These are phyloP conservation scores for Rhinogobius similis DNA, from an alignment of 2,113 vertebrate species.

Conservation along the genomic window DNA sequence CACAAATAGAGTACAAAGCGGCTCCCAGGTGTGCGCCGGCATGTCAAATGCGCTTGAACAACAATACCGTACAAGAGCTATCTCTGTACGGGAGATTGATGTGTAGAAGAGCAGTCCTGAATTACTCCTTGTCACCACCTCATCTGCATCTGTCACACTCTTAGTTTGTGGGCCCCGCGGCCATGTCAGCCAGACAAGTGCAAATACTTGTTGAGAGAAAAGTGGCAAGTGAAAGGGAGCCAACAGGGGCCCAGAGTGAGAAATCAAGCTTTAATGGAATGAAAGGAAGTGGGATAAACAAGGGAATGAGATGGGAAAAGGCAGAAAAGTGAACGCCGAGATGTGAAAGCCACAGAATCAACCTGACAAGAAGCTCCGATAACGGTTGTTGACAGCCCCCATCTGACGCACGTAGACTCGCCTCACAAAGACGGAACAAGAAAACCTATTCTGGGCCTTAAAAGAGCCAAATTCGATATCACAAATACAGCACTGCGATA, in stretches of 20 bases:
- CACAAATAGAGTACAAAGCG: slow-evolving; percentile 24
- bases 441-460: slow-evolving; percentile 6
- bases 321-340: slow-evolving; percentile 29
- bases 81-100: slow-evolving; percentile 25
- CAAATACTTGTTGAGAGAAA: slow-evolving; percentile 52
- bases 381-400: slow-evolving; percentile 29
- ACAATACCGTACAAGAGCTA: slow-evolving; percentile 45
- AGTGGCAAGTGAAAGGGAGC: slow-evolving; percentile 28
- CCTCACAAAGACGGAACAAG: slow-evolving; percentile 17
- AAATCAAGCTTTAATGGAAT: slow-evolving; percentile 51
- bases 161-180: slow-evolving; percentile 53
- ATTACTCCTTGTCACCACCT: slow-evolving; percentile 47
- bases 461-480: not conserved
- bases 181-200: slow-evolving; percentile 57
- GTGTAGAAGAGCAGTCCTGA: slow-evolving; percentile 32
- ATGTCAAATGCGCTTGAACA: slow-evolving; percentile 34
- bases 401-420: slow-evolving; percentile 24
- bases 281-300: slow-evolving; percentile 54
- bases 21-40: slow-evolving; percentile 22
- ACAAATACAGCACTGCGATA: not conserved
- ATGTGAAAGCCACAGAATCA: slow-evolving; percentile 34
- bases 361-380: slow-evolving; percentile 36
- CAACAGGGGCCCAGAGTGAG: slow-evolving; percentile 34
- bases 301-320: slow-evolving; percentile 42
- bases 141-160: slow-evolving; percentile 62